phyloP scores from a whole-genome alignment of 2,113 vertebrate genomes.

The Globicephala melas region DNA sequence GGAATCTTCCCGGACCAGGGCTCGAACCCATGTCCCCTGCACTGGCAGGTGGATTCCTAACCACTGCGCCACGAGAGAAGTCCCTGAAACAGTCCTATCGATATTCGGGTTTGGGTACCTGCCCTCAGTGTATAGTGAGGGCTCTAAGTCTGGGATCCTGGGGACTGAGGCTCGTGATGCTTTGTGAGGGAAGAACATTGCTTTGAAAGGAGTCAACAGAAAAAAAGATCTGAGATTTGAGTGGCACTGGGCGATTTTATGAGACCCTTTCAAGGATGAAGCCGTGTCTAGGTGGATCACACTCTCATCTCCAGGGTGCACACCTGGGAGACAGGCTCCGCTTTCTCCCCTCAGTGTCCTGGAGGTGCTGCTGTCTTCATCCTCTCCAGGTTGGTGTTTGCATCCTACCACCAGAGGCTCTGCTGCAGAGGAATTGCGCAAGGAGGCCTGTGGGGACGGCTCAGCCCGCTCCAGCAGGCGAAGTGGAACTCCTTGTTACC shows the following conservation, averaged over 20 bases:
- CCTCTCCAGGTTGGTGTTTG: neutral
- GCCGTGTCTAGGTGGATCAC: accelerated
- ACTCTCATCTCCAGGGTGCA: accelerated
- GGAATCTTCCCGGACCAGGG: too few species aligned
- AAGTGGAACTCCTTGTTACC: slow-evolving; percentile 60
- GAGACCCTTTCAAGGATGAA: neutral
- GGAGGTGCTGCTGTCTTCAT: neutral
- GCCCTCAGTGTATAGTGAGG: neutral
- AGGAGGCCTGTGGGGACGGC: neutral
- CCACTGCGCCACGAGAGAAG: too few species aligned
- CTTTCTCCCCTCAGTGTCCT: neutral
- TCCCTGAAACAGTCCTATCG: too few species aligned
- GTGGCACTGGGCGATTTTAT: neutral
- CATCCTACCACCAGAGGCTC: neutral
- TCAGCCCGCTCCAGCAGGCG: neutral
- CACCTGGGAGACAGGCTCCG: neutral
- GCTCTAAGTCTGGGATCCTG: neutral
- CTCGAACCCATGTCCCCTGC: too few species aligned
- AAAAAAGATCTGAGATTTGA: neutral
- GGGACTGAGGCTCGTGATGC: neutral
- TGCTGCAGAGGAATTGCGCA: neutral
- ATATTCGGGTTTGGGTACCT: neutral
- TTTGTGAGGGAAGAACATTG: neutral
- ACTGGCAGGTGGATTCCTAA: too few species aligned
- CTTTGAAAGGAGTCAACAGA: neutral